A percentile compares a stretch with the other conserved stretches of the same genome.
phyloP scores from a whole-genome alignment of 2,797 vertebrate genomes.

The Platalea minor region DNA sequence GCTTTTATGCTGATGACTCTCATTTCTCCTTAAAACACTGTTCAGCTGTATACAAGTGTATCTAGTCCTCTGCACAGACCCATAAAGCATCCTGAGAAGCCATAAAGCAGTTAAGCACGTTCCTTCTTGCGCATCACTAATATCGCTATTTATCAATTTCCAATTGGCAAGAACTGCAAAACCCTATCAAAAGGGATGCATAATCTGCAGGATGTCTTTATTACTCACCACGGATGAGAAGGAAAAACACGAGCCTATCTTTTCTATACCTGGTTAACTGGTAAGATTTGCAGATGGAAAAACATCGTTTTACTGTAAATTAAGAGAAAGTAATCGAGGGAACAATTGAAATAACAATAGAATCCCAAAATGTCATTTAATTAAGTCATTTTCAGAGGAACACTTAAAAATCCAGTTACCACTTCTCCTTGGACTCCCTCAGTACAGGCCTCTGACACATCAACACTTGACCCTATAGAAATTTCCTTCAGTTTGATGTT shows the following conservation, averaged over 20 bases:
- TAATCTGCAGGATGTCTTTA: not conserved
- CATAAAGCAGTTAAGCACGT: accelerated
- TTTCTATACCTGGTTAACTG: not conserved
- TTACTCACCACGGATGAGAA: not conserved
- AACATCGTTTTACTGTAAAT: not conserved
- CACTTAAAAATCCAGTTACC: not conserved
- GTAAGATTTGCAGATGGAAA: not conserved
- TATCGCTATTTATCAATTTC: not conserved
- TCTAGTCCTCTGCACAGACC: not conserved
- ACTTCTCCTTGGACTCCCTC: not conserved
- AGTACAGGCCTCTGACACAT: not conserved
- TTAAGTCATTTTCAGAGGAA: not conserved
- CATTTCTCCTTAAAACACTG: not conserved
- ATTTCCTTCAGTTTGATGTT: not conserved
- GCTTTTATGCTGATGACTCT: not conserved
- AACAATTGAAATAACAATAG: not conserved
- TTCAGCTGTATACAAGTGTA: not conserved
- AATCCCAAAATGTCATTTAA: not conserved
- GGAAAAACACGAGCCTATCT: not conserved
- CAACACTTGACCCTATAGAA: slow-evolving; percentile 1
- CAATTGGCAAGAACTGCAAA: not conserved
- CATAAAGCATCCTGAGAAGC: not conserved
- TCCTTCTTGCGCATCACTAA: not conserved
- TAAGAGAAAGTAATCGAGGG: not conserved
- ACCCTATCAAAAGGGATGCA: not conserved